These are phyloP conservation scores for Heteromormyrus szaboi DNA, from an alignment of 2,797 vertebrate genomes.

Conservation along the genomic window DNA sequence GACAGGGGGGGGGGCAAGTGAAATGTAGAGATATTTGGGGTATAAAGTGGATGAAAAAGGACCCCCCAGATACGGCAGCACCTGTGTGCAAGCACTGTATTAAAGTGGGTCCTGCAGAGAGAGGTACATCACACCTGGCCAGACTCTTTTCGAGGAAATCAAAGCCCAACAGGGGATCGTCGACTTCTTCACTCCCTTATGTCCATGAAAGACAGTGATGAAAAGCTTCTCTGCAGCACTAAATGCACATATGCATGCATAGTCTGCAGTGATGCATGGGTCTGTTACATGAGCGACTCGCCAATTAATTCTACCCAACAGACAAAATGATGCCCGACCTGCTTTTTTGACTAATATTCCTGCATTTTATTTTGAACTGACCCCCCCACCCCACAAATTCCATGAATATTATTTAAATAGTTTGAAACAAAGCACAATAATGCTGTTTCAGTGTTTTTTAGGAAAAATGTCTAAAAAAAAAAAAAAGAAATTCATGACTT, in stretches of 20 bases:
- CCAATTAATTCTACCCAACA: background rate
- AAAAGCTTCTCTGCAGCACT: background rate
- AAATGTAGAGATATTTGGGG: background rate
- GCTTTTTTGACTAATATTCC: background rate
- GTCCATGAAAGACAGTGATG: background rate
- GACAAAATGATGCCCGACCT: background rate
- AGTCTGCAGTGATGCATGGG: background rate
- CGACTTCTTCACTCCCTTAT: background rate
- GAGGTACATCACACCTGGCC: too few relatives aligned
- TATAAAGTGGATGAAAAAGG: background rate
- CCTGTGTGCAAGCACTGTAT: background rate
- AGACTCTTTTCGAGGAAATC: background rate
- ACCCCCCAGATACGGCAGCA: background rate
- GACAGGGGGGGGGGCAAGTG: background rate
- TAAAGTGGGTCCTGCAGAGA: too few relatives aligned
- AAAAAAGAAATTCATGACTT: background rate
- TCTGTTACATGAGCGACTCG: background rate
- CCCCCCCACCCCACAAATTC: background rate
- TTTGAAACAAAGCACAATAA: background rate
- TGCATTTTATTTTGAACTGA: background rate
- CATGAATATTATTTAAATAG: background rate
- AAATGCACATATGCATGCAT: background rate
- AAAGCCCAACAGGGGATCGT: background rate
- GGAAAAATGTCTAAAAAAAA: too few relatives aligned
- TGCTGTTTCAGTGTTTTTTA: background rate